A percentile compares a stretch with the other conserved stretches of the same genome.
Evolutionary conservation across 2,797 vertebrate genomes (phyloP).

Genomic region (Xenentodon cancila): DNA sequence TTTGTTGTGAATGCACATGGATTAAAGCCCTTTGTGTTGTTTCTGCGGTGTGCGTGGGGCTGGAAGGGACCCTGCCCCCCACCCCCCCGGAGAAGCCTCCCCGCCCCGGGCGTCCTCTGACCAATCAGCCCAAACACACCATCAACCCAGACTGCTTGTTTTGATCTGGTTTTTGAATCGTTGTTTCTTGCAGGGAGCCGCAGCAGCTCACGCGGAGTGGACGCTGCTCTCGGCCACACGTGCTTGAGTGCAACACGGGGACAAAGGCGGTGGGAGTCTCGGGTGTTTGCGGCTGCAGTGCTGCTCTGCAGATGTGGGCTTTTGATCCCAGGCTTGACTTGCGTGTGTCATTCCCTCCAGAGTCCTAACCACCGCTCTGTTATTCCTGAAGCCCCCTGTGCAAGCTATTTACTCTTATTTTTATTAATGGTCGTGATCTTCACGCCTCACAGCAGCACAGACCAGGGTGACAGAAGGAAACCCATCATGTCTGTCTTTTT

Average conservation of each 20-base stretch:
- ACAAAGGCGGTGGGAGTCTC: slow-evolving; percentile 61
- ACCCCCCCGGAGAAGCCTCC: neutral
- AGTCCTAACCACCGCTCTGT: too few relatives aligned
- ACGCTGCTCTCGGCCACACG: slow-evolving; percentile 63
- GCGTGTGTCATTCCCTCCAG: too few relatives aligned
- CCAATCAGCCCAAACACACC: slow-evolving; percentile 1
- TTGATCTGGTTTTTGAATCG: neutral
- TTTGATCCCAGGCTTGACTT: too few relatives aligned
- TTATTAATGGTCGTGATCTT: too few relatives aligned
- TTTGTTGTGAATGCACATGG: slow-evolving; percentile 63
- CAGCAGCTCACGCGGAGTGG: slow-evolving; percentile 52
- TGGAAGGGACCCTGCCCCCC: slow-evolving; percentile 52
- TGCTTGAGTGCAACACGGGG: slow-evolving; percentile 65
- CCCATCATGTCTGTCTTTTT: too few relatives aligned
- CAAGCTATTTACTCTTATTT: too few relatives aligned
- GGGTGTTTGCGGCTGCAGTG: slow-evolving; percentile 36
- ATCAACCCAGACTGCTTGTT: slow-evolving; percentile 13
- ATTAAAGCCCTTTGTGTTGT: slow-evolving; percentile 74
- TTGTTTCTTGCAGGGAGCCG: neutral
- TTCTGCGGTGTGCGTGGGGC: slow-evolving; percentile 42
- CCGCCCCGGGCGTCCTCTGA: slow-evolving; percentile 35
- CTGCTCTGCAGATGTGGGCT: slow-evolving; percentile 58
- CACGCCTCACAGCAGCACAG: too few relatives aligned
- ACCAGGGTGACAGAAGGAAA: slow-evolving; percentile 22
- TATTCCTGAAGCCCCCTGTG: too few relatives aligned